phyloP scores from a whole-genome alignment of 1,140 invertebrate genomes.

The Uloborus diversus region DNA sequence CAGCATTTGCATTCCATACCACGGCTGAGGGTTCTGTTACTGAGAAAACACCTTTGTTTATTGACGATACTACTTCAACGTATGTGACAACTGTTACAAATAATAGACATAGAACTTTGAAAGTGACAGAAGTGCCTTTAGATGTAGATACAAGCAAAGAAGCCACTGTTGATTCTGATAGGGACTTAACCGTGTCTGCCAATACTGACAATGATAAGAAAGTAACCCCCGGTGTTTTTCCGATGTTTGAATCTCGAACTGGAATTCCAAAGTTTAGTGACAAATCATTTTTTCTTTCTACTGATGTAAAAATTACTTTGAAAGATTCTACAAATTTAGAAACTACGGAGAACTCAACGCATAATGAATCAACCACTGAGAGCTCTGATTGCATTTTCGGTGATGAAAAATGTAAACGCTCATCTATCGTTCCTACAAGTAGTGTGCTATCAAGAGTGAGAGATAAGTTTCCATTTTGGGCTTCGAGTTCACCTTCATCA shows the following conservation, averaged over 20 bases:
- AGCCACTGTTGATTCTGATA: too few relatives aligned
- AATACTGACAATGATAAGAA: background rate
- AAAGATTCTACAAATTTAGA: background rate
- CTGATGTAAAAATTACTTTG: background rate
- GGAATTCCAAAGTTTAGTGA: background rate
- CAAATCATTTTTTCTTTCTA: slow-evolving; percentile 11
- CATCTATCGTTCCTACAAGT: background rate
- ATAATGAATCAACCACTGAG: too few relatives aligned
- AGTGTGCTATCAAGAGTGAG: background rate
- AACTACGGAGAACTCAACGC: background rate
- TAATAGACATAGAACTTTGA: background rate
- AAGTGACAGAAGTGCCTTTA: background rate
- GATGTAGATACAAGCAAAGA: too few relatives aligned
- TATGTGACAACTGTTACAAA: background rate
- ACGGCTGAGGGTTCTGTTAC: background rate
- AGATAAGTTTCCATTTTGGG: background rate
- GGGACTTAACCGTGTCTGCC: background rate
- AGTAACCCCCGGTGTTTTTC: background rate
- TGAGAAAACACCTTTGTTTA: background rate
- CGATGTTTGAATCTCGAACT: background rate
- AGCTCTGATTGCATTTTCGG: background rate
- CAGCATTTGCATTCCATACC: background rate
- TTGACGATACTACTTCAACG: background rate
- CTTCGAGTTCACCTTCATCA: background rate
- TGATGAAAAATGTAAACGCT: background rate